Conservation (phyloP, 1,140 invertebrate genomes). For the Aporrectodea caliginosa region DNA sequence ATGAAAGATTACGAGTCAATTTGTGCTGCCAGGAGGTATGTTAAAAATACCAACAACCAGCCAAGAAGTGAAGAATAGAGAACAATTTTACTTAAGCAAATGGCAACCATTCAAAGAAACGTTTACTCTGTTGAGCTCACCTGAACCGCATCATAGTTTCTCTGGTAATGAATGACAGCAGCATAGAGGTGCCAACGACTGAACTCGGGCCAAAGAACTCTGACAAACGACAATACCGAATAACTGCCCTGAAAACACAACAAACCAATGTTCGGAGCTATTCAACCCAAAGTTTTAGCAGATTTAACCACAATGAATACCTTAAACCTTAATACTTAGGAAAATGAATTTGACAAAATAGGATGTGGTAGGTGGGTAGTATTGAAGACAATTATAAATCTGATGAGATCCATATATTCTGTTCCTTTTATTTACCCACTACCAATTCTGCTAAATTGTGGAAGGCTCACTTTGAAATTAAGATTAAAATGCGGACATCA, state of each 20-base stretch:
- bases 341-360: not conserved
- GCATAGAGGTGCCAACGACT: slow-evolving; percentile 81
- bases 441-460: too few species aligned
- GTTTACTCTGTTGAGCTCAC: slow-evolving; percentile 41
- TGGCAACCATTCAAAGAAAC: too few species aligned
- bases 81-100: too few species aligned
- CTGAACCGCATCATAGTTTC: slow-evolving; percentile 47
- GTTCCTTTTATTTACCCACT: not conserved
- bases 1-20: too few species aligned
- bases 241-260: slow-evolving; percentile 45
- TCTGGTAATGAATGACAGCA: slow-evolving; percentile 81
- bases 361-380: not conserved
- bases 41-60: too few species aligned
- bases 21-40: too few species aligned
- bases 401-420: not conserved
- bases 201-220: slow-evolving; percentile 89
- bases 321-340: not conserved
- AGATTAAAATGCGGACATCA: too few species aligned
- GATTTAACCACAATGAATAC: not conserved
- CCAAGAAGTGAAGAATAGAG: too few species aligned
- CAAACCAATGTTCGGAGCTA: not conserved
- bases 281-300: not conserved
- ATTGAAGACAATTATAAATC: not conserved
- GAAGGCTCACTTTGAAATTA: too few species aligned
- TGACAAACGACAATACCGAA: slow-evolving; percentile 52